Percentiles rank a stretch among this genome's conserved stretches.
phyloP scores from a whole-genome alignment of 1,140 invertebrate genomes.

The Zaprionus nigranus region DNA sequence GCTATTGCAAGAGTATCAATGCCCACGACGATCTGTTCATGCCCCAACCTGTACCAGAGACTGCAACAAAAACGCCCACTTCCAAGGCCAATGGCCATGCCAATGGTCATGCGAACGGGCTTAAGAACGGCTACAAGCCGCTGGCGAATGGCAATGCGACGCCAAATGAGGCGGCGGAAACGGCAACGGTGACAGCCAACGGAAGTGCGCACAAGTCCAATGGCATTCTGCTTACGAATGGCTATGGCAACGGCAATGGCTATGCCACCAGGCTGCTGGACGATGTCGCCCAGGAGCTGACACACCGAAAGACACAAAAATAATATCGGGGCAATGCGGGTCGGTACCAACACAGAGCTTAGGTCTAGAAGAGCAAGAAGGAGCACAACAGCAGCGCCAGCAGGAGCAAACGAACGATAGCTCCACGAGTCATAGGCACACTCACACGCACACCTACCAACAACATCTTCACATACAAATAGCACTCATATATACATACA shows the following conservation, averaged over 20 bases:
- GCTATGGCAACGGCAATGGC: conserved; percentile 50
- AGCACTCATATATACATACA: conserved; percentile 31
- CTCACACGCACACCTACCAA: conserved; percentile 27
- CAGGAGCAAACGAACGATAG: conserved; percentile 37
- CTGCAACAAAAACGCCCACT: conserved; percentile 33
- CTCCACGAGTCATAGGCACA: conserved; percentile 71
- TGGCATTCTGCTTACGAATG: conserved; percentile 43
- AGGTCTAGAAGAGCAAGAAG: conserved; percentile 29
- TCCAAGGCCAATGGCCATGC: conserved; percentile 55
- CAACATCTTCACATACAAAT: conserved; percentile 3
- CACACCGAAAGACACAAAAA: conserved; percentile 79
- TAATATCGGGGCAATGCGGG: conserved; percentile 73
- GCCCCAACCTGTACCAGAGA: conserved; percentile 50
- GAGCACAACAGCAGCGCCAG: conserved; percentile 47
- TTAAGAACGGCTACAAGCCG: conserved; percentile 66
- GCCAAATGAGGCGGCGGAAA: conserved; percentile 14
- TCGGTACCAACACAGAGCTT: conserved; percentile 70
- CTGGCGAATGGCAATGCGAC: conserved; percentile 51
- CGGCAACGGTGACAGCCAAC: conserved; percentile 28
- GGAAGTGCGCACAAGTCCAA: conserved; percentile 48
- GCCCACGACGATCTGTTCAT: conserved; percentile 72
- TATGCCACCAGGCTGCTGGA: conserved; percentile 65
- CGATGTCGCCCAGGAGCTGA: conserved; percentile 73
- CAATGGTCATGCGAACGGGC: conserved; percentile 67
- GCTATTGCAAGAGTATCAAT: conserved; percentile 77